A percentile compares a stretch with the other conserved stretches of the same genome.
Evolutionary conservation across 2,113 vertebrate genomes (phyloP).

Genomic region (Megaceryle maxima): DNA sequence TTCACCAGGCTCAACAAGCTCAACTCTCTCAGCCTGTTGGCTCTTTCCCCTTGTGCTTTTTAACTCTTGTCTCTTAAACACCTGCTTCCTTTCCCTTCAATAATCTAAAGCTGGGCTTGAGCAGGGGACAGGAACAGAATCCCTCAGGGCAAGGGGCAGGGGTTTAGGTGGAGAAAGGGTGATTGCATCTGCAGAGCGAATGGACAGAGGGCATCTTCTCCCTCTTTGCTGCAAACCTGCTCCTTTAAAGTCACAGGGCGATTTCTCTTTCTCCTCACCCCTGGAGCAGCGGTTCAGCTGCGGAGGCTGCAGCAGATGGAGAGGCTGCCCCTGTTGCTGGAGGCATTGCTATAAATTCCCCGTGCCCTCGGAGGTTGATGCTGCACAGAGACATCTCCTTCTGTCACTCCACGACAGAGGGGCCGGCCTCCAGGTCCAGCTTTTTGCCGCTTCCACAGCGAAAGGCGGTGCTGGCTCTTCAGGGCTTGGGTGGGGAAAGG

Average conservation of each 20-base stretch:
- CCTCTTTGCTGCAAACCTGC: neutral
- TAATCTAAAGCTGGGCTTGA: rapidly evolving
- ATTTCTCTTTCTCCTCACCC: neutral
- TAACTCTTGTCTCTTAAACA: neutral
- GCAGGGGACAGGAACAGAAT: neutral
- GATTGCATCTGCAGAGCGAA: neutral
- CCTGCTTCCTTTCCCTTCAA: neutral
- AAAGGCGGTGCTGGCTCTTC: rapidly evolving
- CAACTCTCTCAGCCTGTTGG: too few relatives aligned
- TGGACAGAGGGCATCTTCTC: neutral
- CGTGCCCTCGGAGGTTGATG: neutral
- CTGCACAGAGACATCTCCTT: neutral
- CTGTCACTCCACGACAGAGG: rapidly evolving
- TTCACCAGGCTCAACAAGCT: too few relatives aligned
- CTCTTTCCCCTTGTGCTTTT: neutral
- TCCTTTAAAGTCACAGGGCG: neutral
- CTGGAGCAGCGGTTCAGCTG: neutral
- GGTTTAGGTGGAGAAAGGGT: neutral
- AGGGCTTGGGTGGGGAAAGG: neutral
- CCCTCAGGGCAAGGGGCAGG: neutral
- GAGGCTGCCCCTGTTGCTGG: neutral
- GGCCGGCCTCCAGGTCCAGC: rapidly evolving
- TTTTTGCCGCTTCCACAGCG: rapidly evolving
- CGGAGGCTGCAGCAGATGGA: slow-evolving; percentile 23
- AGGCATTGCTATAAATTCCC: slow-evolving; percentile 34